Percentiles rank a stretch among this genome's conserved stretches.
Conservation (phyloP, 2,113 vertebrate species). For the Bagarius yarrelli region DNA sequence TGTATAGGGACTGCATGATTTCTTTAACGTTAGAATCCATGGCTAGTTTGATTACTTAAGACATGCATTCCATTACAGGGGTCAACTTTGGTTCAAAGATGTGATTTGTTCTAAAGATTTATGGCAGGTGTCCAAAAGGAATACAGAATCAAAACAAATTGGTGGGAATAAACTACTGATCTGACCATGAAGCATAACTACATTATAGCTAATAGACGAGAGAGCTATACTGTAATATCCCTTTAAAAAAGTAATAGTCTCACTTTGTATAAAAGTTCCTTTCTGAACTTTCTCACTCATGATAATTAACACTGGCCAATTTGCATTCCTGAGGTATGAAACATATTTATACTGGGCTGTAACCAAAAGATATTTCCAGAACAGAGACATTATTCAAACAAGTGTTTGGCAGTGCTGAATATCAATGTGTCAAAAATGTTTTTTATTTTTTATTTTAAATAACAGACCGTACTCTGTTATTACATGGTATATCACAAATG, state of each 20-base stretch:
- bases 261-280: slow-evolving; percentile 9
- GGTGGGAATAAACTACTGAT: not conserved
- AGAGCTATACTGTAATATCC: not conserved
- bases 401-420: not conserved
- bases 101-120: not conserved
- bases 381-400: slow-evolving; percentile 3
- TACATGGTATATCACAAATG: not conserved
- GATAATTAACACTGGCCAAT: slow-evolving; percentile 25
- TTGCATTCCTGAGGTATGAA: slow-evolving; percentile 34
- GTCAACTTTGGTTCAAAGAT: not conserved
- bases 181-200: not conserved
- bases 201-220: not conserved
- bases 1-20: slow-evolving; percentile 2
- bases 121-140: not conserved
- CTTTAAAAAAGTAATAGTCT: not conserved
- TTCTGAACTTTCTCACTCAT: slow-evolving; percentile 26
- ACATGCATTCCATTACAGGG: not conserved
- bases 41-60: not conserved
- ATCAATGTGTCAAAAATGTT: slow-evolving; percentile 20
- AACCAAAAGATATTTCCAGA: slow-evolving; percentile 25
- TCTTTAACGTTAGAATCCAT: not conserved
- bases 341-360: slow-evolving; percentile 16
- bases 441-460: slow-evolving; percentile 8
- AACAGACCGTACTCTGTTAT: not conserved
- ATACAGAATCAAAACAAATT: not conserved